Evolutionary conservation across 2,888 invertebrate genomes (phyloP), one percentile per base, ranked within the genome.

Genomic region (Atrina japonica): DNA sequence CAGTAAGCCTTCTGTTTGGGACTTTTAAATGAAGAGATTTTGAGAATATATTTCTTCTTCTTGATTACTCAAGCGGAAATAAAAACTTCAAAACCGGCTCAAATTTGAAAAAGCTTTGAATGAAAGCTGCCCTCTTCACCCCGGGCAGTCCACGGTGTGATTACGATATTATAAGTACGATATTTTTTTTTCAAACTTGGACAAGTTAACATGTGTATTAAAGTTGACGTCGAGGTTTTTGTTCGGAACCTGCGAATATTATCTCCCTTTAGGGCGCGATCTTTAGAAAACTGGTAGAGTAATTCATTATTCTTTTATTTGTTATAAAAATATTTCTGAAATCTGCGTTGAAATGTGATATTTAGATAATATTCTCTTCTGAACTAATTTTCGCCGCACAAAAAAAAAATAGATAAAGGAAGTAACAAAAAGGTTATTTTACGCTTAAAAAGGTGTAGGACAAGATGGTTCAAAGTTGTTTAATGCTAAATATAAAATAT

Each of bases 1-100:
- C 18, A 43, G 49, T 61, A 61, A 61, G 29, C 29, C 30, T 61
- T 35, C 35, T 35, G 29, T 40, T 27, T 43, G 27, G 59, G 43
- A 43, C 41, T 59, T n/a, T 59, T 45, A 30, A 18, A 18, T 29
- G 49, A 49, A 27, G 21, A 49, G 61, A 61, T 61, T 61, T 61
- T 30, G 6, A 35, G 11, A 35, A 35, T 35, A 7, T 29, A 1
- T 11, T 18, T 16, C 18, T 61, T 61, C 61, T 61, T 29, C 61
- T 30, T 61, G 49, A 16, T 49, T 49, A 61, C 21, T 61, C 27
- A 47, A 18, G 61, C 61, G 23, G 14, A 49, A 30, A 35, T 5
- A 11, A 23, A 61, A 49, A 50, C 35, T 29, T 18, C 27, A 18
- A 29, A 47, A 61, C 21, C 61, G 35, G 61, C 43, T 61, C 47